Base-by-base conservation (phyloP, 2,888 invertebrate genomes). In the Tridacna gigas region DNA sequence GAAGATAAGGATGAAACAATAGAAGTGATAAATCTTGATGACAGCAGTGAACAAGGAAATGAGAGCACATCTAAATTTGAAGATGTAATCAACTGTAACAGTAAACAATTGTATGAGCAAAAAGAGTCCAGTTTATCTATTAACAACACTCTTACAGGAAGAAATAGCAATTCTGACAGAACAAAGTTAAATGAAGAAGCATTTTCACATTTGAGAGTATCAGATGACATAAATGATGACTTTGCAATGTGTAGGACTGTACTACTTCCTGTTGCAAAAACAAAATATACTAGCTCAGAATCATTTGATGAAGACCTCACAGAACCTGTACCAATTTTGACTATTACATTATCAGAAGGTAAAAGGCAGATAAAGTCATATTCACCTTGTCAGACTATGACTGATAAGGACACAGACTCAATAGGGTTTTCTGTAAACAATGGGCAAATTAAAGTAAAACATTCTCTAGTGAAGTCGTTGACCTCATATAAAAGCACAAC, bases 21-120 rank as follows among this genome's bases (percentile, higher is more conserved):
- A 47, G 71, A 51, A 25, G 51, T 71, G 12, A 71, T 71, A 9
- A 51, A 71, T 22, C 51, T 71, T 7, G 71, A 71, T 51, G 71
- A 67, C 13, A 67, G 20, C n/a, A 9, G 4, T 18, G 45, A 67
- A n/a, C 28, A 67, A 45, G 45, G 9, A 9, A 66, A 25, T 18
- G 28, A 66, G 25, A 28, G 66, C 18, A 66, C 15, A 28, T 12
- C 9, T 18, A 66, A 0, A 26, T 25, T 22, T 22, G 11, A 20
- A n/a, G 66, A 66, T 28, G 26, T 18, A 66, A 18, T 0, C 9
- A 25, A 66, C 0, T n/a, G 25, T 13, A 63, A 22, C 4, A 13
- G 22, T 25, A 25, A 63, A 63, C 22, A 25, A 25, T n/a, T 22
- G 1, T 13, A 20, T 63, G 25, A n/a, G 22, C n/a, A 63, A 13